A percentile compares a stretch with the other conserved stretches of the same genome.
Conservation (phyloP, 2,113 vertebrate species). For the Muscicapa adusta region DNA sequence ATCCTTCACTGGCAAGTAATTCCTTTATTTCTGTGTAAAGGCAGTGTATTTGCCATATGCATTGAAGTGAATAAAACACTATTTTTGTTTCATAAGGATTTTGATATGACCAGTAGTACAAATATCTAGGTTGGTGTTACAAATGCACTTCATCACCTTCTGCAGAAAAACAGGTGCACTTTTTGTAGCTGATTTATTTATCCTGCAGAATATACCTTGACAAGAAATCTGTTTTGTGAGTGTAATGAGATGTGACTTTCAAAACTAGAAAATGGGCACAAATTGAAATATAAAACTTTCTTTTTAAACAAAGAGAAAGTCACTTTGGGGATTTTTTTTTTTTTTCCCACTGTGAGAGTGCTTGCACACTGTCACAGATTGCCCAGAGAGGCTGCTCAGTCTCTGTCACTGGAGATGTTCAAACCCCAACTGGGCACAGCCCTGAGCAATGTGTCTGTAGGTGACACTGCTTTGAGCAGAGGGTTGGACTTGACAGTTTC, state of each 20-base stretch:
- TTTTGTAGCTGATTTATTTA: not conserved
- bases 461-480: not conserved
- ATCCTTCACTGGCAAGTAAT: not conserved
- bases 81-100: not conserved
- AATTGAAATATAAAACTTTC: not conserved
- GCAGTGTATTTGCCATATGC: not conserved
- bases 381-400: not conserved
- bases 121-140: not conserved
- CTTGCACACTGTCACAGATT: not conserved
- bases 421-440: not conserved
- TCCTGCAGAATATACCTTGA: not conserved
- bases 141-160: not conserved
- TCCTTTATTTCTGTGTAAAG: not conserved
- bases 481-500: not conserved
- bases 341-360: not conserved
- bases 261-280: not conserved
- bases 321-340: not conserved
- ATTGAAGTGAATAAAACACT: not conserved
- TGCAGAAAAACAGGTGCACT: not conserved
- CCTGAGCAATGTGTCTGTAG: not conserved
- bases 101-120: not conserved
- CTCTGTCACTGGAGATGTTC: not conserved
- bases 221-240: not conserved
- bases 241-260: not conserved
- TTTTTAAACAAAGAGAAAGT: not conserved